Base-by-base conservation (phyloP, 1,140 invertebrate species). In the Danaus melanippus region DNA sequence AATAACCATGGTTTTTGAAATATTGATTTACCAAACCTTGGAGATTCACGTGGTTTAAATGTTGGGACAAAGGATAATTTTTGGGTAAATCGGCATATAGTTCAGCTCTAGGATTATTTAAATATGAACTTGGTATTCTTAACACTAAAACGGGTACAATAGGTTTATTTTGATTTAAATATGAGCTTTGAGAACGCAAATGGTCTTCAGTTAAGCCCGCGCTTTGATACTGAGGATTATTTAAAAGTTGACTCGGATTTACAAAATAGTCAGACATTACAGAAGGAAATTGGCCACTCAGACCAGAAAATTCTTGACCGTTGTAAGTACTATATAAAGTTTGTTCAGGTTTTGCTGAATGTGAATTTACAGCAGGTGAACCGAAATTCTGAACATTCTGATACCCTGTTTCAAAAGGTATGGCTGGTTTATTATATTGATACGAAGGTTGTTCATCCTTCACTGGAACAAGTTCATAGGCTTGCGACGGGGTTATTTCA, bases 121-220 rank as follows among this genome's bases (percentile, higher is more conserved):
- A 69, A 56, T 89, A 89, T 42, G 88, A 89, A 52, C 87, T 89
- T 42, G 88, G 89, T 42, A 90, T 84, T 65, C 88, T 84, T 21
- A 90, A 61, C 12, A 89, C 87, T 56, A 90, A 74, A 12, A 90
- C 88, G 39, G 89, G 89, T 11, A 90, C 86, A 6, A 88, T 81
- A 56, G 79, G 73, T 54, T 81, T 79, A 50, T 80, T 76, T 17
- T 80, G 79, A 46, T 77, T 74, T 12, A 76, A 60, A 12, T 78
- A 67, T 12, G 72, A 62, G n/a, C 69, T 71, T n/a, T 83, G 79
- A 12, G 73, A 56, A 49, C 64, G 67, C 42, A 85, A 69, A 66
- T 84, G 71, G 53, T 87, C 79, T 53, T 73, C 65, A 15, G 73
- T 82, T 47, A 86, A 46, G 8, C 81, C 84, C 44, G 77, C 70